These are phyloP conservation scores for Cettia cetti DNA, from an alignment of 2,113 vertebrate species.

Conservation along the genomic window DNA sequence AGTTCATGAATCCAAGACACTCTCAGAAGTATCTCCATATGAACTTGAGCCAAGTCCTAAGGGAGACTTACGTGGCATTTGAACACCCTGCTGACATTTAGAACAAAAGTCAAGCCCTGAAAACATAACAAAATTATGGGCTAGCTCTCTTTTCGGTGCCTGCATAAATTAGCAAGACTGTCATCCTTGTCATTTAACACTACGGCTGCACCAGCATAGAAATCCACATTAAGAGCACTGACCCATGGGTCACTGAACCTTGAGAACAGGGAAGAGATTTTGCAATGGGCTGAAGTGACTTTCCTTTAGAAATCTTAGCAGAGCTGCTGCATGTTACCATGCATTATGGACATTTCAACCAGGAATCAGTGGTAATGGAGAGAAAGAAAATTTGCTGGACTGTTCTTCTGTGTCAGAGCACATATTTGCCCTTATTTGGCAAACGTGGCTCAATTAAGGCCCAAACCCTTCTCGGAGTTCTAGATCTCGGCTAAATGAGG, in stretches of 20 bases:
- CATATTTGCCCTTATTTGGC: background rate
- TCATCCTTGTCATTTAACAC: constrained; percentile 40
- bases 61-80: constrained; percentile 37
- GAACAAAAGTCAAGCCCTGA: constrained; percentile 58
- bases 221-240: constrained; percentile 4
- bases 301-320: background rate
- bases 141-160: constrained; percentile 18
- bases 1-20: background rate
- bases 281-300: background rate
- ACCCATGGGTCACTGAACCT: background rate
- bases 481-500: background rate
- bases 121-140: constrained; percentile 51
- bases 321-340: background rate
- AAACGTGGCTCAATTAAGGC: no score
- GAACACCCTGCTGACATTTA: constrained; percentile 61
- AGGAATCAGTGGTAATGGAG: background rate
- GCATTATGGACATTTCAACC: background rate
- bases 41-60: constrained; percentile 42
- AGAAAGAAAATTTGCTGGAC: background rate
- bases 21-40: constrained; percentile 14
- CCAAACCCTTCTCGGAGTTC: background rate
- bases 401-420: background rate
- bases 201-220: background rate
- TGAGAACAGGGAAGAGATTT: background rate
- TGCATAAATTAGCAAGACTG: constrained; percentile 44